Conservation (phyloP, 2,113 vertebrate species). For the Hiodon tergisus region DNA sequence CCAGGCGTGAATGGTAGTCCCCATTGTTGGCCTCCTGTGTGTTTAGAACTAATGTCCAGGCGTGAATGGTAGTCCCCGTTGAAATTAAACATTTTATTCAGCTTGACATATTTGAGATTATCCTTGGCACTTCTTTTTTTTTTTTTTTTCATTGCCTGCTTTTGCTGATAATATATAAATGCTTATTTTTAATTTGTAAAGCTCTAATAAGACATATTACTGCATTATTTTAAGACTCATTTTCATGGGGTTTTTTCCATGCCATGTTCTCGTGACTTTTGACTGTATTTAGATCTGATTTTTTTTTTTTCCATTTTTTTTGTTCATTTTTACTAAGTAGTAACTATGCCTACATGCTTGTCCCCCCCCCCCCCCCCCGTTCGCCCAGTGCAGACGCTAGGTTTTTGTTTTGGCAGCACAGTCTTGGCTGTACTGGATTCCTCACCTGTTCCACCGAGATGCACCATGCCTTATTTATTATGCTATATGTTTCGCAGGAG, state of each 20-base stretch:
- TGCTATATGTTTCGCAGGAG: slow-evolving; percentile 15
- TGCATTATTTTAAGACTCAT: too few species aligned
- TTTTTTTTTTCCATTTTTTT: slow-evolving; percentile 17
- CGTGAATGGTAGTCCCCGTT: too few species aligned
- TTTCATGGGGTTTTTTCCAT: not conserved
- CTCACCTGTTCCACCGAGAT: not conserved
- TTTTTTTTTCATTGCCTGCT: slow-evolving; percentile 15
- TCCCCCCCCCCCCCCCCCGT: not conserved
- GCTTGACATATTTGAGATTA: slow-evolving; percentile 13
- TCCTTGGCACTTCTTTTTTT: slow-evolving; percentile 28
- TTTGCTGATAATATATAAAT: slow-evolving; percentile 22
- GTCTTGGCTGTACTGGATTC: not conserved
- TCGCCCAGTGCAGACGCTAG: not conserved
- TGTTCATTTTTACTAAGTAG: slow-evolving; percentile 28
- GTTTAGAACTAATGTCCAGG: not conserved
- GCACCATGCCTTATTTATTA: slow-evolving; percentile 21
- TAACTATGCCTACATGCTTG: slow-evolving; percentile 14
- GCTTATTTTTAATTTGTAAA: not conserved
- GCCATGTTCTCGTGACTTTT: not conserved
- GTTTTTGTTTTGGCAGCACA: not conserved
- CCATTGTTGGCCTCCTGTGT: not conserved
- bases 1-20: not conserved
- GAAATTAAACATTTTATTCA: too few species aligned
- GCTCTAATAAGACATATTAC: too few species aligned
- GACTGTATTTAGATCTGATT: not conserved